Percentiles rank a stretch among this genome's conserved stretches.
Evolutionary conservation across 2,888 invertebrate genomes (phyloP).

Genomic region (Megaustenia siamemsis): DNA sequence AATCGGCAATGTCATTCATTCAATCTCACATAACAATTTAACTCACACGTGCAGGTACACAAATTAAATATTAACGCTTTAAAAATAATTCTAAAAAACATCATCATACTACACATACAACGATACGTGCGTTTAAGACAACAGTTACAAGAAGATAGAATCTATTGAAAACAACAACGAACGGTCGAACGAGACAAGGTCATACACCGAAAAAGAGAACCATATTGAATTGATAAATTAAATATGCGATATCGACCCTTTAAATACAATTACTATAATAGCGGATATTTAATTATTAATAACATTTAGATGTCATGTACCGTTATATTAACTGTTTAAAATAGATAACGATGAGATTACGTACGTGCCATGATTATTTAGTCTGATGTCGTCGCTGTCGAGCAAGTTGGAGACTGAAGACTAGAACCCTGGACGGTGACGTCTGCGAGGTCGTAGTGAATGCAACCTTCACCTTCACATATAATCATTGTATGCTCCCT

Average conservation of each 20-base stretch:
- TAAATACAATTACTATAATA: neutral
- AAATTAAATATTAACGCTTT: no score
- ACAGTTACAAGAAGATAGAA: no score
- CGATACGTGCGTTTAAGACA: no score
- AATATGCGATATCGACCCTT: neutral
- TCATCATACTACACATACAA: no score
- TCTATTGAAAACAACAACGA: neutral
- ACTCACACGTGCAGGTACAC: no score
- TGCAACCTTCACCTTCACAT: conserved; percentile 37
- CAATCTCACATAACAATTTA: no score
- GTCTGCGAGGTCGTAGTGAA: neutral
- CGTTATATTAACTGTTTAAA: neutral
- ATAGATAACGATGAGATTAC: neutral
- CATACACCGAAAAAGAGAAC: neutral
- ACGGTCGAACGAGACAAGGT: neutral
- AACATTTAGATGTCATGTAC: neutral
- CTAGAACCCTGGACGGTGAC: neutral
- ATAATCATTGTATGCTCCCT: conserved; percentile 38
- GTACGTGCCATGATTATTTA: neutral
- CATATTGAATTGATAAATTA: neutral
- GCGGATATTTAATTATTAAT: neutral
- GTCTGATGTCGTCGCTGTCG: no score
- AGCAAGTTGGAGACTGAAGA: neutral
- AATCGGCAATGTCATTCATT: no score
- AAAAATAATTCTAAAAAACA: no score